Evolutionary conservation across 2,888 invertebrate genomes (phyloP).

Genomic region (Lasioglossum lativentre): DNA sequence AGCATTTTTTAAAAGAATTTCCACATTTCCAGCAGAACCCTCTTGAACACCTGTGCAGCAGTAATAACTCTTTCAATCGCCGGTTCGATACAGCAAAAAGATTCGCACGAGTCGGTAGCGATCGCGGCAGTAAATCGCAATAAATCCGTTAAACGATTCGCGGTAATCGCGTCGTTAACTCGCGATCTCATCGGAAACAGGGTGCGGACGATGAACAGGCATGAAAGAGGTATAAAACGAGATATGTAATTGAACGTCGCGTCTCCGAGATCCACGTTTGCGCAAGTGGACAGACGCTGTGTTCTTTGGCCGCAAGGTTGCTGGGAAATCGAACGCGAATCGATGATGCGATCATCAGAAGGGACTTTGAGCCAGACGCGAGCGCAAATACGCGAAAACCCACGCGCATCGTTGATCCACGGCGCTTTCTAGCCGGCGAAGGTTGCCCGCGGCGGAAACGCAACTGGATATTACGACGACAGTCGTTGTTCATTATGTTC

Average conservation of each 20-base stretch:
- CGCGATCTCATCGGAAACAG: background rate
- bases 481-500: constrained; percentile 9
- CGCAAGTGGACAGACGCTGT: background rate
- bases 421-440: constrained; percentile 19
- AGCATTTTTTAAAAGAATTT: too few relatives aligned
- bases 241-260: background rate
- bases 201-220: background rate
- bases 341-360: constrained; percentile 14
- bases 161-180: background rate
- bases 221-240: background rate
- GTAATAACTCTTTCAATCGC: too few relatives aligned
- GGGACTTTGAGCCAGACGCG: background rate
- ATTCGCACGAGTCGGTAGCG: background rate
- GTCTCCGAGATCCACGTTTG: background rate
- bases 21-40: too few relatives aligned
- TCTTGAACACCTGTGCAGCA: too few relatives aligned
- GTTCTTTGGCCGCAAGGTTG: background rate
- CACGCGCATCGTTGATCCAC: background rate
- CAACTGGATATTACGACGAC: constrained; percentile 31
- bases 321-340: constrained; percentile 15
- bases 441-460: constrained; percentile 37
- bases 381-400: background rate
- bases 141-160: background rate
- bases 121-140: background rate
- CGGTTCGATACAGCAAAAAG: background rate